These are phyloP conservation scores for Phycodurus eques DNA, from an alignment of 2,113 vertebrate species.

Conservation along the genomic window DNA sequence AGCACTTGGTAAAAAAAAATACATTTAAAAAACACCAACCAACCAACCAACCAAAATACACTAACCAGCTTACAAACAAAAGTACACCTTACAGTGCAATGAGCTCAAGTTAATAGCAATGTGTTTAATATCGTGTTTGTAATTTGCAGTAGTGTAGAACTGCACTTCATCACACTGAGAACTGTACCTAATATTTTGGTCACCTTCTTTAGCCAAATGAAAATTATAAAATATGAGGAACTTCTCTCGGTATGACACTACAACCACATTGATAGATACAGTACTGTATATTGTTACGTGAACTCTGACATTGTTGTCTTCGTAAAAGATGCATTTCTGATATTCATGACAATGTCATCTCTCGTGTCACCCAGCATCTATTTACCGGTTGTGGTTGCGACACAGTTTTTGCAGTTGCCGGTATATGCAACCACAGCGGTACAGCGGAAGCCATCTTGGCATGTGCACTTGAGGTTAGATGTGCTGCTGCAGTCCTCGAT, in stretches of 20 bases:
- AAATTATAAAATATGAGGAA: too few relatives aligned
- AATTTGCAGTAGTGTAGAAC: not conserved
- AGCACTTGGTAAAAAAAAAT: too few relatives aligned
- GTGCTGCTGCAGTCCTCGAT: slow-evolving; percentile 36
- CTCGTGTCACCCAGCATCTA: not conserved
- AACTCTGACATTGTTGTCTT: too few relatives aligned
- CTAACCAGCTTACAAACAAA: too few relatives aligned
- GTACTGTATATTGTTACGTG: too few relatives aligned
- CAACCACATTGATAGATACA: too few relatives aligned
- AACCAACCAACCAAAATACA: too few relatives aligned
- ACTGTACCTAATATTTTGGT: not conserved
- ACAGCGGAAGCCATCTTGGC: slow-evolving; percentile 45
- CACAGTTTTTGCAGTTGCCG: slow-evolving; percentile 39
- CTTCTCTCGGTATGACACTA: too few relatives aligned
- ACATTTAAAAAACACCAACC: too few relatives aligned
- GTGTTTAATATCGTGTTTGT: too few relatives aligned
- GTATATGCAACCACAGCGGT: accelerated
- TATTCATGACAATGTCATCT: not conserved
- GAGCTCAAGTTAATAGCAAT: too few relatives aligned
- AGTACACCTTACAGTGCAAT: too few relatives aligned
- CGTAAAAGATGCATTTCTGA: not conserved
- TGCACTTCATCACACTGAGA: not conserved
- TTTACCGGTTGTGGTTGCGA: slow-evolving; percentile 21
- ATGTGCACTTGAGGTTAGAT: slow-evolving; percentile 41
- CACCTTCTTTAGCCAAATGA: not conserved